Conservation (phyloP, 2,113 vertebrate genomes). For the Siniperca chuatsi region DNA sequence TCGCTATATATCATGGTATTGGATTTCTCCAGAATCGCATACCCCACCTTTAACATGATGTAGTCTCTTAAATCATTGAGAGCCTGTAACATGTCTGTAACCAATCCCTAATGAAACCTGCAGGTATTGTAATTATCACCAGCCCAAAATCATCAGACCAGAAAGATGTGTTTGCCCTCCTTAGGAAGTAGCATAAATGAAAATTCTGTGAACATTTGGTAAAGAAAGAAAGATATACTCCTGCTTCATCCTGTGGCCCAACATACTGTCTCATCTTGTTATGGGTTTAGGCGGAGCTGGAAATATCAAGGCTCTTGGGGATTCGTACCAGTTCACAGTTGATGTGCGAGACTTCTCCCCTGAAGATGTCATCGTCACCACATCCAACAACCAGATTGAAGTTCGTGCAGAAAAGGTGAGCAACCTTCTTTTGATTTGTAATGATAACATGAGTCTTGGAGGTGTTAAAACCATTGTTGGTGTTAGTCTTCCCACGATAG, state of each 20-base stretch:
- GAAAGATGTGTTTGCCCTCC: neutral
- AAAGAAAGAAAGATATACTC: neutral
- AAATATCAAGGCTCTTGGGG: slow-evolving; percentile 92
- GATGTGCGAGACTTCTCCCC: slow-evolving; percentile 96
- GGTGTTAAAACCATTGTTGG: neutral
- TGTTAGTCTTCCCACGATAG: no score
- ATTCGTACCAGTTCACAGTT: slow-evolving; percentile 96
- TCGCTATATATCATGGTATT: no score
- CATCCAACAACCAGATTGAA: slow-evolving; percentile 98
- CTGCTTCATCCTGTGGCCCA: neutral
- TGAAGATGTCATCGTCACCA: slow-evolving; percentile 97
- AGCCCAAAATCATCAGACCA: neutral
- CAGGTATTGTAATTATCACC: neutral
- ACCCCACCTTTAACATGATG: neutral
- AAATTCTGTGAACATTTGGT: no score
- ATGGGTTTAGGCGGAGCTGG: slow-evolving; percentile 77
- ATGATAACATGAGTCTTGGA: neutral
- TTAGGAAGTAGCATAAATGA: neutral
- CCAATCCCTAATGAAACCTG: neutral
- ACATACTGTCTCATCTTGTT: neutral
- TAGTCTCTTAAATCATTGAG: neutral
- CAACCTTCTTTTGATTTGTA: neutral
- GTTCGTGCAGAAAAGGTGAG: slow-evolving; percentile 95
- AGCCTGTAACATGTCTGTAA: neutral
- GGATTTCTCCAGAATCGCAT: no score